Percentiles rank a stretch among this genome's conserved stretches.
Evolutionary conservation across 2,888 invertebrate genomes (phyloP).

Genomic region (Ectemnius lituratus): DNA sequence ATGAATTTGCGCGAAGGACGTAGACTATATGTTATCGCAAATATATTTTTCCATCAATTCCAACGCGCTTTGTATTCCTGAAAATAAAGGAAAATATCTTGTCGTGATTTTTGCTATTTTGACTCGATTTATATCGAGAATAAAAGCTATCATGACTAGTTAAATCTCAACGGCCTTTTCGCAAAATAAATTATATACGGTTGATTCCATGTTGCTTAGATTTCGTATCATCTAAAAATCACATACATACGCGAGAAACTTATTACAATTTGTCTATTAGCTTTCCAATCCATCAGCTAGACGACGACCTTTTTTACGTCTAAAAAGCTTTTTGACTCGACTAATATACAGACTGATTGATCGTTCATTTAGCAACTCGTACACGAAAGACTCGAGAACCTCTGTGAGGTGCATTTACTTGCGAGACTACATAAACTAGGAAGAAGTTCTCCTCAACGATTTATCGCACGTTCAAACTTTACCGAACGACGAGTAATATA

Average conservation of each 20-base stretch:
- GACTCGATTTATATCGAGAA: too few relatives aligned
- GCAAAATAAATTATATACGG: too few relatives aligned
- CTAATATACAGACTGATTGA: conserved; percentile 50
- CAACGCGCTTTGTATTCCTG: too few relatives aligned
- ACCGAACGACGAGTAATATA: conserved; percentile 33
- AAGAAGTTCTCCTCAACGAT: conserved; percentile 13
- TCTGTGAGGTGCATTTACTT: conserved; percentile 57
- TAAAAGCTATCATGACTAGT: too few relatives aligned
- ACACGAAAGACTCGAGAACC: conserved; percentile 45
- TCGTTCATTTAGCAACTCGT: conserved; percentile 33
- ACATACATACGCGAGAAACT: not conserved
- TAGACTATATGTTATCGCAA: too few relatives aligned
- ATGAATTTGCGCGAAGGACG: too few relatives aligned
- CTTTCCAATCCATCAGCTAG: not conserved
- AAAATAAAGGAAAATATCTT: too few relatives aligned
- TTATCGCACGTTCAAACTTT: conserved; percentile 27
- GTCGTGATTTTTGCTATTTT: too few relatives aligned
- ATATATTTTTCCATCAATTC: too few relatives aligned
- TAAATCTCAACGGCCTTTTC: too few relatives aligned
- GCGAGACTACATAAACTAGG: conserved; percentile 29
- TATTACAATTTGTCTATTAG: not conserved
- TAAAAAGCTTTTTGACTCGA: not conserved
- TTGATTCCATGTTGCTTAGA: too few relatives aligned
- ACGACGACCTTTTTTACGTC: not conserved
- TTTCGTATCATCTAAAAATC: too few relatives aligned